phyloP scores from a whole-genome alignment of 2,888 invertebrate species.

The Scotopteryx bipunctaria region DNA sequence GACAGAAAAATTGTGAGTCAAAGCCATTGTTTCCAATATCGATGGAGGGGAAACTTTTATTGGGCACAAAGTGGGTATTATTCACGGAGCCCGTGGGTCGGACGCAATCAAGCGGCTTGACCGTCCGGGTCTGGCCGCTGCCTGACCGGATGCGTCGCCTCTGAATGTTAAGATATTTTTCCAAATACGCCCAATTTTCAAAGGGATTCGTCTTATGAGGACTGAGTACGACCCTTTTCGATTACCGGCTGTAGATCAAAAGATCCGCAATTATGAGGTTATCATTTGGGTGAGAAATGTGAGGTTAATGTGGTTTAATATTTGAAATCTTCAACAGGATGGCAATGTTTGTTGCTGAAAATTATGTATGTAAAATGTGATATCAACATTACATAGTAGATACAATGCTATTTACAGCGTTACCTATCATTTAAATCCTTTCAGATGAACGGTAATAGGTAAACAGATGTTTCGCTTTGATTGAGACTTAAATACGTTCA shows the following conservation, averaged over 20 bases:
- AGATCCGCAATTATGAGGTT: conserved; percentile 72
- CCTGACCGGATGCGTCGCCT: conserved; percentile 65
- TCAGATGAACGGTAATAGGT: no score
- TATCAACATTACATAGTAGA: no score
- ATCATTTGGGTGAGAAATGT: conserved; percentile 44
- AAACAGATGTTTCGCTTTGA: no score
- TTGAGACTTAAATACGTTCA: no score
- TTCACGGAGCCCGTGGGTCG: conserved; percentile 74
- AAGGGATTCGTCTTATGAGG: conserved; percentile 72
- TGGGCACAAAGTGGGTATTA: conserved; percentile 80
- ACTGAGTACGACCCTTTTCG: conserved; percentile 74
- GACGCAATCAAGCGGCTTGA: conserved; percentile 65
- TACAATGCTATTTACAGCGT: no score
- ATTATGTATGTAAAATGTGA: neutral
- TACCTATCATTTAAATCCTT: no score
- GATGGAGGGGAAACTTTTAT: conserved; percentile 76
- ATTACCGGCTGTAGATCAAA: conserved; percentile 70
- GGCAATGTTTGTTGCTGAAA: neutral
- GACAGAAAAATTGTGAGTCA: conserved; percentile 75
- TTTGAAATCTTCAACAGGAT: conserved; percentile 8
- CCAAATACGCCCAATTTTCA: conserved; percentile 76
- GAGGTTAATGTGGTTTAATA: conserved; percentile 20
- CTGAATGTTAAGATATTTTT: conserved; percentile 81
- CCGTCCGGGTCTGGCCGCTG: conserved; percentile 25
- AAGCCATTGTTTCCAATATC: conserved; percentile 81